Percentiles rank a stretch among this genome's conserved stretches.
Conservation (phyloP, 2,888 invertebrate species). For the Diarsia dahlii region DNA sequence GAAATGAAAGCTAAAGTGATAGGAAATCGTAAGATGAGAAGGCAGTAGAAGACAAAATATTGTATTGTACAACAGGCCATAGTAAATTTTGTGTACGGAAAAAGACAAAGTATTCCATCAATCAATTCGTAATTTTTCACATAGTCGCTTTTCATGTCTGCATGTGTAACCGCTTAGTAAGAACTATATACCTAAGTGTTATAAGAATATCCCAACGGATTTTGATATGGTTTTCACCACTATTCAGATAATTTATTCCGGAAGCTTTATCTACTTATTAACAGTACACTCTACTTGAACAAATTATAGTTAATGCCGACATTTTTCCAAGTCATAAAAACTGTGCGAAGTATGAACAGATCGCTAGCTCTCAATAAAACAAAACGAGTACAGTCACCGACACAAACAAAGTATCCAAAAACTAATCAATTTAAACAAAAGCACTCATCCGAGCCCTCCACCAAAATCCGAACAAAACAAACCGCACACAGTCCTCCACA, state of each 20-base stretch:
- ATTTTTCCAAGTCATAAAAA: not conserved
- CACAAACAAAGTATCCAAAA: conserved; percentile 10
- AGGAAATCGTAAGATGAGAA: not conserved
- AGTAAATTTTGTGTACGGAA: no score
- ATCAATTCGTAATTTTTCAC: no score
- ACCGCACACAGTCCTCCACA: conserved; percentile 34
- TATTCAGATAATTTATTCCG: no score
- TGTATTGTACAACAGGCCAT: not conserved
- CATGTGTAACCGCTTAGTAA: not conserved
- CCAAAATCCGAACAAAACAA: conserved; percentile 27
- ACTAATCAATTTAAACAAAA: conserved; percentile 5
- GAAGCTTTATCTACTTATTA: no score
- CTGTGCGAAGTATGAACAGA: not conserved
- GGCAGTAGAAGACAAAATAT: not conserved
- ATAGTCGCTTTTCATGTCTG: not conserved
- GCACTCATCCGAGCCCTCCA: not conserved
- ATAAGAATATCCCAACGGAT: not conserved
- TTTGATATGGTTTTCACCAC: not conserved
- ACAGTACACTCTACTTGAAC: no score
- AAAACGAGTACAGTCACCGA: not conserved
- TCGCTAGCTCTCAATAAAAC: not conserved
- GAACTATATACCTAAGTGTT: no score
- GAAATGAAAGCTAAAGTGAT: no score
- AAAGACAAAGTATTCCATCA: no score
- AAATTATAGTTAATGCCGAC: no score